These are phyloP conservation scores for Terrapene triunguis DNA, from an alignment of 2,113 vertebrate genomes.

Conservation along the genomic window DNA sequence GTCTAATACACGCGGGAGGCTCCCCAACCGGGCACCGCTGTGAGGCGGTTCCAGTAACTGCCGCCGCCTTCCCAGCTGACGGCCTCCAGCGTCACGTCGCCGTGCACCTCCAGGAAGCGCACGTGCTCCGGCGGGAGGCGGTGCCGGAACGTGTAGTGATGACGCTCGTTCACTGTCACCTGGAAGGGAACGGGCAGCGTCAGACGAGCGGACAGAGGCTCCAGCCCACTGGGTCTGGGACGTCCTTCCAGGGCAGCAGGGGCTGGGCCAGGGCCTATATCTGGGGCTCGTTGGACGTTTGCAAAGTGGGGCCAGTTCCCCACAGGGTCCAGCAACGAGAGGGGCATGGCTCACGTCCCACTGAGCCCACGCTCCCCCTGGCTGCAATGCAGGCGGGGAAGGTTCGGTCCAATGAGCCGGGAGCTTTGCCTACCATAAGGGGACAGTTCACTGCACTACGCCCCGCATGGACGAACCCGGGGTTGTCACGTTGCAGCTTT, in stretches of 20 bases:
- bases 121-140: conserved; percentile 75
- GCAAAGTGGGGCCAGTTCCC: neutral
- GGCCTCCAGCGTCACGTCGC: conserved; percentile 78
- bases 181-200: neutral
- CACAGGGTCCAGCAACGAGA: neutral
- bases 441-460: neutral
- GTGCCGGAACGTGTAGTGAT: conserved; percentile 75
- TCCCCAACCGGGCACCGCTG: neutral
- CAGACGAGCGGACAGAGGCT: neutral
- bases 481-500: neutral
- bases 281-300: neutral
- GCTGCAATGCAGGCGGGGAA: too few species aligned
- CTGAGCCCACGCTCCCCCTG: neutral
- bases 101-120: conserved; percentile 68
- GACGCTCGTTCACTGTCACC: conserved; percentile 77
- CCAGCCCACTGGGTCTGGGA: too few species aligned
- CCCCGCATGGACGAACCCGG: too few species aligned
- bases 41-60: too few species aligned
- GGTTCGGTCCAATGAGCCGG: neutral
- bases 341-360: rapidly evolving
- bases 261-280: neutral
- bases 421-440: neutral
- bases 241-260: too few species aligned
- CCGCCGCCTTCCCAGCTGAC: conserved; percentile 50
- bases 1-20: too few species aligned